Conservation (phyloP, 2,797 vertebrate species). For the Pantherophis alleghaniensis region DNA sequence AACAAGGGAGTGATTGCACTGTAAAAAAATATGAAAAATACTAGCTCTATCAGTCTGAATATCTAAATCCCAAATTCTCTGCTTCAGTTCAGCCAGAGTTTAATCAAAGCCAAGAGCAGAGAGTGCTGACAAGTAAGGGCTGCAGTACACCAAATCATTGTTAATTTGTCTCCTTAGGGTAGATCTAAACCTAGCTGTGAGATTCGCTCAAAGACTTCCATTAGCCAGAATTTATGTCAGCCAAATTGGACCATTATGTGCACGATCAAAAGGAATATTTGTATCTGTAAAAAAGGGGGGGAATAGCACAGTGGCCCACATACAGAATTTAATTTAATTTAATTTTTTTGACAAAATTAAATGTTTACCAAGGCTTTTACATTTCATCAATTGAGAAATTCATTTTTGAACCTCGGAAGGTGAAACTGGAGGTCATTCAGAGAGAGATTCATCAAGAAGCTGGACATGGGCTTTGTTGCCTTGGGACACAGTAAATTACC, state of each 20-base stretch:
- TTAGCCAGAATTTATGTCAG: not conserved
- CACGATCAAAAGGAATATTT: not conserved
- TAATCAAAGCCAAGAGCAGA: not conserved
- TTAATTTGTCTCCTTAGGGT: not conserved
- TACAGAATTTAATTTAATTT: not conserved
- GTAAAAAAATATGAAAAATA: not conserved
- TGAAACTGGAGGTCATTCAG: not conserved
- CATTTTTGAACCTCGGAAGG: not conserved
- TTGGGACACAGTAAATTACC: not conserved
- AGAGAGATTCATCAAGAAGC: not conserved
- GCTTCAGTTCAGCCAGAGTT: not conserved
- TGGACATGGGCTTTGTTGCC: not conserved
- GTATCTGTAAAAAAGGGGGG: not conserved
- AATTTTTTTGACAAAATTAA: not conserved
- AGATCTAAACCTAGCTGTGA: not conserved
- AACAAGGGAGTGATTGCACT: not conserved
- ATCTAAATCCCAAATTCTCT: not conserved
- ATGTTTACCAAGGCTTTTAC: not conserved
- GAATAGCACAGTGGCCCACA: not conserved
- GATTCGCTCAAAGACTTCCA: not conserved
- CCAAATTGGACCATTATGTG: not conserved
- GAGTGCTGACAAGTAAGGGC: not conserved
- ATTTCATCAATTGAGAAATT: not conserved
- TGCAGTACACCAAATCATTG: not conserved
- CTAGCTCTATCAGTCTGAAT: not conserved